Conservation (phyloP, 2,113 vertebrate genomes). For the Laticauda laticaudata region DNA sequence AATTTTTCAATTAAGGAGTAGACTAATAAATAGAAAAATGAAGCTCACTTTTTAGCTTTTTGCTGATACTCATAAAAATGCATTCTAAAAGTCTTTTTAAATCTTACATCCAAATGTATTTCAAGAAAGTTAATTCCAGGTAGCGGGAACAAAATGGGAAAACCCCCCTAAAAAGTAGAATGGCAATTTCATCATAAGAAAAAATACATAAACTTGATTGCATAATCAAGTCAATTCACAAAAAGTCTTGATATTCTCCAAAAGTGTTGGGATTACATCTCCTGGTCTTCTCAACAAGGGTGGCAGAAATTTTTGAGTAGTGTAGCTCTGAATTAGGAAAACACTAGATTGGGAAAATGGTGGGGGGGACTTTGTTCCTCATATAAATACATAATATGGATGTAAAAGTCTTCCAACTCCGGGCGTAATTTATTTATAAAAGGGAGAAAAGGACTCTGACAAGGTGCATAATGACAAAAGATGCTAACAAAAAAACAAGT, state of each 20-base stretch:
- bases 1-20: background rate
- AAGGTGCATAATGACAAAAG: background rate
- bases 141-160: background rate
- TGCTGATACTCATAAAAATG: background rate
- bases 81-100: background rate
- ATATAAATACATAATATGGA: background rate
- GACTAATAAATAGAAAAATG: background rate
- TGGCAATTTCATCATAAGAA: background rate
- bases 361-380: background rate
- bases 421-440: background rate
- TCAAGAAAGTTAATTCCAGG: background rate
- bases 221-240: background rate
- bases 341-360: background rate
- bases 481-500: background rate
- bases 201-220: background rate
- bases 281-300: background rate
- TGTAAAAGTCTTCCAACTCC: background rate
- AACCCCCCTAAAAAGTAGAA: background rate
- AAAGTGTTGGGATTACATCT: background rate
- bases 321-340: background rate
- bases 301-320: background rate
- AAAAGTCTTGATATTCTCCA: background rate
- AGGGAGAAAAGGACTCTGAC: too few species aligned
- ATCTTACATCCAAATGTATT: background rate
- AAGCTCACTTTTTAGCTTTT: background rate